Base-by-base conservation (phyloP, 23 tunicate species). In the Halocynthia roretzi region DNA sequence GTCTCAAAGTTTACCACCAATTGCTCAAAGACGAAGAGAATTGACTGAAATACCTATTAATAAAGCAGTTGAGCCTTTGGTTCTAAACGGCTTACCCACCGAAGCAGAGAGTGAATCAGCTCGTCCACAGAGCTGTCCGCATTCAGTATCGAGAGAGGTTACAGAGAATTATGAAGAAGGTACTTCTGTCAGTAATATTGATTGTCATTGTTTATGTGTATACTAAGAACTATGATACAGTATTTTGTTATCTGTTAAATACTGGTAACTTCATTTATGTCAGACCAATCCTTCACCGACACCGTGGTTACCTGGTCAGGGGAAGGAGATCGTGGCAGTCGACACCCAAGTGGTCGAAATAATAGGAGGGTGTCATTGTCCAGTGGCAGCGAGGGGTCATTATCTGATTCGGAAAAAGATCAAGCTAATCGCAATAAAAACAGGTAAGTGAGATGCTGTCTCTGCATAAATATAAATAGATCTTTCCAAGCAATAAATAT, bases 241-340 rank as follows among this genome's bases (percentile, higher is more conserved):
- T 58, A 58, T 4, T 15, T 58, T 15, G 17, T 14, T 58, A 58
- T 15, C n/a, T 58, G 15, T 14, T 58, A 58, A 14, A 1, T 14
- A 14, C 63, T 14, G 17, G 17, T 58, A 14, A 58, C 17, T 67
- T 67, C 20, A 67, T 48, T 10, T 49, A 8, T 4, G 5, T 54
- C 78, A 74, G 71, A 75, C 11, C 83, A 71, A 56, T 54, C 83
- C 20, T 61, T 77, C 48, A 71, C 71, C 11, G 95, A 88, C 67
- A 83, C 95, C 2, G 80, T 88, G 5, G 86, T 86, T 51, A 88
- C 95, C 10, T 88, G 95, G 95, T 88, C 95, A 11, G 95, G 95
- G 20, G 83, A 83, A 31, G 86, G 95, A 6, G 95, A 88, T 53
- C 67, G 83, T 17, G 95, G 86, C 7, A 83, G 81, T 55, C 56